Evolutionary conservation across 2,113 vertebrate genomes (phyloP).

Genomic region (Carlito syrichta): DNA sequence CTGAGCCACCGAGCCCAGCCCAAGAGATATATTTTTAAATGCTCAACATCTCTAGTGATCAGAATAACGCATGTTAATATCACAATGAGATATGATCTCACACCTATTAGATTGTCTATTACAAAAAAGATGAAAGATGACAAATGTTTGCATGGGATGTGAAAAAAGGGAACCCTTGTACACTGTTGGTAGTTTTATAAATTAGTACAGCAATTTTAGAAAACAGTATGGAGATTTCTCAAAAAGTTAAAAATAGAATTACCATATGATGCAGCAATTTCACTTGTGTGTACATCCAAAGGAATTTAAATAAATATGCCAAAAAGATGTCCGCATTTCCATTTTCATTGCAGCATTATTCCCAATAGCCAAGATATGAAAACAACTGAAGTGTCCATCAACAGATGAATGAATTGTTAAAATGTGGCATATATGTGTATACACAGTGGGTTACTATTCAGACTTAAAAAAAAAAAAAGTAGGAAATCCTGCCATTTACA

Average conservation of each 20-base stretch:
- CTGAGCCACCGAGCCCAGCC: too few relatives aligned
- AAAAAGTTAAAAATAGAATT: neutral
- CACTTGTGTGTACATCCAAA: neutral
- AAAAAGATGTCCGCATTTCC: neutral
- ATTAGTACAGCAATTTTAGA: neutral
- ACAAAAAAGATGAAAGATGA: neutral
- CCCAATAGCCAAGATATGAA: neutral
- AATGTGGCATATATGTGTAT: fast-evolving
- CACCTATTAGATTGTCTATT: neutral
- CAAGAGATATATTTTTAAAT: neutral
- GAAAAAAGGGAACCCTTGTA: neutral
- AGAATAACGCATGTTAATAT: neutral
- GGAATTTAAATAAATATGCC: neutral
- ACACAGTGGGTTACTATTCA: neutral
- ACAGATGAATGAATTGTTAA: neutral
- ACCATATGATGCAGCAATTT: neutral
- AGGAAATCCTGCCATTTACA: neutral
- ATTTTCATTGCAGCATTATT: neutral
- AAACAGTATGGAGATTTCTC: neutral
- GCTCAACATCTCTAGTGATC: neutral
- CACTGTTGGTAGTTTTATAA: neutral
- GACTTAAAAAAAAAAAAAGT: neutral
- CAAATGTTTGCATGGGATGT: neutral
- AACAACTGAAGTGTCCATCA: neutral
- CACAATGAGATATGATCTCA: neutral